Evolutionary conservation across 2,797 vertebrate genomes (phyloP), one percentile per base, ranked within the genome.

Genomic region (Acridotheres tristis): DNA sequence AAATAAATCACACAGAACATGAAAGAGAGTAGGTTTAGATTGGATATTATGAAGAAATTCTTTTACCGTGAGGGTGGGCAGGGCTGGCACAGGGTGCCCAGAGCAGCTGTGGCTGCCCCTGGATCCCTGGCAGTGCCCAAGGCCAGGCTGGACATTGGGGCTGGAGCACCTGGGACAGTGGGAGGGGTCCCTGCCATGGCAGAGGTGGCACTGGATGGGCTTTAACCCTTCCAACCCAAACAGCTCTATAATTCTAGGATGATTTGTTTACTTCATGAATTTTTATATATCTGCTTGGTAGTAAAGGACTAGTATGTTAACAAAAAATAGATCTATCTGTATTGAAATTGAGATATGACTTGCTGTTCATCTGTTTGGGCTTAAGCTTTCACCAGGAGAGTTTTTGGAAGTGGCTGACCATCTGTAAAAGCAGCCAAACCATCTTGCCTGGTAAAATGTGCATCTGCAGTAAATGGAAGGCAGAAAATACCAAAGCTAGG

Each of bases 151-250:
- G 65, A 45, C 1, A 3, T 5, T 55, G 62, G 16, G 19, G 4
- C 11, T 5, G 36, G 50, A 69, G 8, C 34, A 27, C 13, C 22
- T 76, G 72, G 20, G 21, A 15, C 7, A 30, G n/a, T 30, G 65
- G 30, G 0, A 66, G 29, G 6, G 40, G 65, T 58, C 72, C 43
- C 65, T 76, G 63, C 32, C 50, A 26, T 26, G 51, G 38, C 20
- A 63, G 25, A 23, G 25, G 7, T 65, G 29, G 15, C 1, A 30
- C 25, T 26, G 34, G 38, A 0, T 22, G 38, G 0, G 13, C 14
- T 34, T 83, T 51, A 51, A 34, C 22, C 14, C 29, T 53, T 58
- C 43, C 65, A 77, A 40, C 15, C 12, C 58, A 47, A 51, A 26
- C n/a, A 5, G 12, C 34, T 58, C 51, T 9, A 1, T 36, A 47